Conservation (phyloP, 2,888 invertebrate genomes). For the Omphaloscelis lunosa region DNA sequence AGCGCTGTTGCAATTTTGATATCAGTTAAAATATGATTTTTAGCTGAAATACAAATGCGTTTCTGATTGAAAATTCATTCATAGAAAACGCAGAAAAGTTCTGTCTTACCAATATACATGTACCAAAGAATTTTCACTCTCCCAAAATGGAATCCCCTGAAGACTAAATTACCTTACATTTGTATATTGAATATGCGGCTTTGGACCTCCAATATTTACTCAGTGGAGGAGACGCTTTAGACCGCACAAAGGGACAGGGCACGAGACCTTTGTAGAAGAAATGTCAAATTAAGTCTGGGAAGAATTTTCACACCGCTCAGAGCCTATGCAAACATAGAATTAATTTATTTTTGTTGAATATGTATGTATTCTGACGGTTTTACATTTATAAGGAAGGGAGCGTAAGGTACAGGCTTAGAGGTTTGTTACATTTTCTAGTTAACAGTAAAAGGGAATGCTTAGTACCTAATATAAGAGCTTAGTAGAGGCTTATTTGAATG, state of each 20-base stretch:
- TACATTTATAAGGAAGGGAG: constrained; percentile 19
- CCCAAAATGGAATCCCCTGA: constrained; percentile 19
- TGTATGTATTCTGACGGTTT: constrained; percentile 46
- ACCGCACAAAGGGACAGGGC: constrained; percentile 34
- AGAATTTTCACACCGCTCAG: constrained; percentile 53
- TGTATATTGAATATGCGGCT: constrained; percentile 57
- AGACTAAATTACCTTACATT: constrained; percentile 52
- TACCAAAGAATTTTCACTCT: constrained; percentile 15
- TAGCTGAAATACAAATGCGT: background rate
- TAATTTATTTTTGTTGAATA: constrained; percentile 63
- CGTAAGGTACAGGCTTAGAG: constrained; percentile 24
- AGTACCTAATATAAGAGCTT: background rate
- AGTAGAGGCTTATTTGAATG: background rate
- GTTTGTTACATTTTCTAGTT: constrained; percentile 34
- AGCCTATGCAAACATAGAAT: constrained; percentile 61
- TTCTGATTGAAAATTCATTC: background rate
- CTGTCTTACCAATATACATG: background rate
- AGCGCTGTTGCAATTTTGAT: background rate
- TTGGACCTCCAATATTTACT: constrained; percentile 55
- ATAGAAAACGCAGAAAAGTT: background rate
- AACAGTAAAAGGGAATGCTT: constrained; percentile 8
- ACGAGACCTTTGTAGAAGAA: constrained; percentile 52
- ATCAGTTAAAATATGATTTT: background rate
- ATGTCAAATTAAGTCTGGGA: constrained; percentile 61
- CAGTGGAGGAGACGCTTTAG: constrained; percentile 38